These are phyloP conservation scores for Alethe diademata DNA, from an alignment of 2,113 vertebrate genomes.

Conservation along the genomic window DNA sequence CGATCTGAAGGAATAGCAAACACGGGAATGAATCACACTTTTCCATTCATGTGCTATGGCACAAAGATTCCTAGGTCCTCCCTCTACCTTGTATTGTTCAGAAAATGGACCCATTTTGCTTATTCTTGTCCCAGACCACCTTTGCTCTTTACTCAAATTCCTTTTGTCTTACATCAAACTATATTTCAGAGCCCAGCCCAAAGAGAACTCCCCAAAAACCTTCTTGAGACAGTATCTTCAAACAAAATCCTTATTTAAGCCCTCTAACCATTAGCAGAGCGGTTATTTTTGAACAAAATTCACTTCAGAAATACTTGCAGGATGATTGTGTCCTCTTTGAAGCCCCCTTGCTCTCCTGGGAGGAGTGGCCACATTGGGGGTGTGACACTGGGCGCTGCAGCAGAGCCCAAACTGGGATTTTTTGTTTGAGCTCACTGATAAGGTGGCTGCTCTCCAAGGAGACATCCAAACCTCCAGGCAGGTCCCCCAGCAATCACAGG, in stretches of 20 bases:
- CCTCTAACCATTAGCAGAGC: not conserved
- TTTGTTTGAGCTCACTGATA: not conserved
- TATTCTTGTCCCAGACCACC: not conserved
- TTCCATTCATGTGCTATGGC: not conserved
- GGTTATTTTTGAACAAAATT: not conserved
- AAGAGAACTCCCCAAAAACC: not conserved
- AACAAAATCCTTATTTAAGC: not conserved
- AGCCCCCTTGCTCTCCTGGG: not conserved
- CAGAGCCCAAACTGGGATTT: not conserved
- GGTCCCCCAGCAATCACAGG: not conserved
- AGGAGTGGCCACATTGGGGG: fast-evolving
- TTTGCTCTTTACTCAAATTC: not conserved
- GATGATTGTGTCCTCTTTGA: not conserved
- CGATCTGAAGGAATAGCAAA: not conserved
- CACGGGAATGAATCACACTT: not conserved
- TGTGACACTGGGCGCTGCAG: fast-evolving
- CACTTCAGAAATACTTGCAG: not conserved
- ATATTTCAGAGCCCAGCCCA: not conserved
- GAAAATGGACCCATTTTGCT: not conserved
- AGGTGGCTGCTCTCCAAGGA: constrained; percentile 7
- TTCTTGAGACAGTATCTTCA: not conserved
- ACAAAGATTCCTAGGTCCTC: not conserved
- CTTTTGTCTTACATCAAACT: not conserved
- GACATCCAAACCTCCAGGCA: not conserved
- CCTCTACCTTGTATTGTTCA: not conserved